These are phyloP conservation scores for Cephus pulcher DNA, from an alignment of 2,888 invertebrate species.

Conservation along the genomic window DNA sequence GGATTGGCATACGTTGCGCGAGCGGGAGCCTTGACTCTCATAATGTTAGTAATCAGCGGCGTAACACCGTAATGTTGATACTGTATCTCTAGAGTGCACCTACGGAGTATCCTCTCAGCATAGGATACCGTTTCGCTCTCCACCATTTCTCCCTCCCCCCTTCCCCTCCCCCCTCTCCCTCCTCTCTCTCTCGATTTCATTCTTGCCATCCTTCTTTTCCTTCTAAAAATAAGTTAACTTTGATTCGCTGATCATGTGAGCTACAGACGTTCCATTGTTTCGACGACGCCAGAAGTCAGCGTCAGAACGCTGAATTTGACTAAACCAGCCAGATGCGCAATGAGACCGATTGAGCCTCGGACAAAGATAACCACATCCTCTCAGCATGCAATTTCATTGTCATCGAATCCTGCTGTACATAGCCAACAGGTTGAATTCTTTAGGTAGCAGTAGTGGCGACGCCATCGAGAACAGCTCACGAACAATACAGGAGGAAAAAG, in stretches of 20 bases:
- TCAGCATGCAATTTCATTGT: slow-evolving; percentile 3
- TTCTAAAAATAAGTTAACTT: neutral
- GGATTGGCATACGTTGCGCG: neutral
- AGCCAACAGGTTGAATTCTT: neutral
- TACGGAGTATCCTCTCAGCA: neutral
- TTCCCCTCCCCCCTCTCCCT: too few species aligned
- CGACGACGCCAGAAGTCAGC: neutral
- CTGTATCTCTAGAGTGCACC: neutral
- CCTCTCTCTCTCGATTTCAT: too few species aligned
- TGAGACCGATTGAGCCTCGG: neutral
- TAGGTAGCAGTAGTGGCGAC: neutral
- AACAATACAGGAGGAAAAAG: neutral
- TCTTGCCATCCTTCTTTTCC: neutral
- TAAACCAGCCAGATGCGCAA: neutral
- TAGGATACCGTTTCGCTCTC: neutral
- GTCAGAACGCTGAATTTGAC: neutral
- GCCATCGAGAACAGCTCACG: neutral
- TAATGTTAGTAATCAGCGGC: slow-evolving; percentile 2
- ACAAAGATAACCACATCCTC: slow-evolving; percentile 5
- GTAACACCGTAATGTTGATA: slow-evolving; percentile 8
- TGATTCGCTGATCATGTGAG: neutral
- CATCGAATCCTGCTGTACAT: neutral
- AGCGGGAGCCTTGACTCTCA: slow-evolving; percentile 4
- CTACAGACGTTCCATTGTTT: neutral
- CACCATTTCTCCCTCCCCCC: neutral